Evolutionary conservation across 2,888 invertebrate genomes (phyloP).

Genomic region (Hypomecis punctinalis): DNA sequence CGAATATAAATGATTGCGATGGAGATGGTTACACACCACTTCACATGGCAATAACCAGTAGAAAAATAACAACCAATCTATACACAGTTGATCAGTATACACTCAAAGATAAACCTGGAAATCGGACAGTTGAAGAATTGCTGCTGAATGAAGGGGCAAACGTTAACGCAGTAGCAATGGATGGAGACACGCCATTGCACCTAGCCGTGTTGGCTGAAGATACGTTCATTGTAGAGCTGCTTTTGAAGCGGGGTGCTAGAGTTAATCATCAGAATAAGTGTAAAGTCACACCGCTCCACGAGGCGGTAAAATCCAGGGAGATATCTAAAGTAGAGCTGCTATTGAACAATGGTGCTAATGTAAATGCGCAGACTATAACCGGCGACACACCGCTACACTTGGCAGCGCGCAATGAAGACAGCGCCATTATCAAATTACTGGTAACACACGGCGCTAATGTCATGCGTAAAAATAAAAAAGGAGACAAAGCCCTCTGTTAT

Average conservation of each 20-base stretch:
- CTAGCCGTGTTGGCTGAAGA: background rate
- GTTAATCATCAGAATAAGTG: background rate
- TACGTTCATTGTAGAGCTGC: background rate
- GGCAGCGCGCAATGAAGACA: background rate
- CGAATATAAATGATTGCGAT: background rate
- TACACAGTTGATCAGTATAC: no score
- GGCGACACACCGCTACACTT: background rate
- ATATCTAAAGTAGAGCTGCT: background rate
- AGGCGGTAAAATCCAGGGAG: background rate
- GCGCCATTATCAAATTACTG: background rate
- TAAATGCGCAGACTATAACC: background rate
- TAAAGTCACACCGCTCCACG: background rate
- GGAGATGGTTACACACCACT: background rate
- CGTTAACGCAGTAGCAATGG: background rate
- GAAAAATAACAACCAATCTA: no score
- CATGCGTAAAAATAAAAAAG: slow-evolving; percentile 36
- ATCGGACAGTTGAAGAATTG: background rate
- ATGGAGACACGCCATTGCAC: slow-evolving; percentile 1
- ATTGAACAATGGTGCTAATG: background rate
- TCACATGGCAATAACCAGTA: background rate
- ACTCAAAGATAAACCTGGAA: background rate
- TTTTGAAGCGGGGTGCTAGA: background rate
- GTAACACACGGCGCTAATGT: slow-evolving; percentile 2
- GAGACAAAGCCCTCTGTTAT: slow-evolving; percentile 38
- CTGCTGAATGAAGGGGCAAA: background rate